A percentile compares a stretch with the other conserved stretches of the same genome.
phyloP scores from a whole-genome alignment of 2,113 vertebrate genomes.

The Microtus ochrogaster region DNA sequence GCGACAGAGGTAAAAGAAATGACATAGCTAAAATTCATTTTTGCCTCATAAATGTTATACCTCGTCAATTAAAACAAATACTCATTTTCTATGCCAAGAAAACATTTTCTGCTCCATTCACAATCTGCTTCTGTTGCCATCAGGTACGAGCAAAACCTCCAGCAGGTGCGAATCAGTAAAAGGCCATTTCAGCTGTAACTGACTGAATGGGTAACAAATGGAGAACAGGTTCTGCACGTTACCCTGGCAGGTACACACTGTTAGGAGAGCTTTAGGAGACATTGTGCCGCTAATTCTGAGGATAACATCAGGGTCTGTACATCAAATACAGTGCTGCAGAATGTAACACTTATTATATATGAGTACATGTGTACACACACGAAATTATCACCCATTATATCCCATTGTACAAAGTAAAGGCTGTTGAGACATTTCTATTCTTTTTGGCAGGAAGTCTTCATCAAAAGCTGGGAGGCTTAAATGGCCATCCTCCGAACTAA shows the following conservation, averaged over 20 bases:
- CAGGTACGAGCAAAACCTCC: slow-evolving; percentile 63
- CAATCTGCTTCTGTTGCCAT: slow-evolving; percentile 74
- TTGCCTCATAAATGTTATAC: slow-evolving; percentile 74
- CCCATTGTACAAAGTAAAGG: background rate
- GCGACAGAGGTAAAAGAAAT: slow-evolving; percentile 71
- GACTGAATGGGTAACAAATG: slow-evolving; percentile 68
- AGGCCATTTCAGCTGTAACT: slow-evolving; percentile 46
- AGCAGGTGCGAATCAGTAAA: slow-evolving; percentile 78
- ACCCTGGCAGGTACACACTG: background rate
- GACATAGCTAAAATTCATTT: slow-evolving; percentile 75
- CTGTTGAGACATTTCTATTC: background rate
- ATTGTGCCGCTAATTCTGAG: background rate
- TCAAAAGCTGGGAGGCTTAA: background rate
- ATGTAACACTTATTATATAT: background rate
- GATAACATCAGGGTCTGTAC: background rate
- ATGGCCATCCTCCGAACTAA: background rate
- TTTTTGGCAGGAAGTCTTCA: background rate
- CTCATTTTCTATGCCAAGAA: slow-evolving; percentile 68
- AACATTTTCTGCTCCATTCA: slow-evolving; percentile 66
- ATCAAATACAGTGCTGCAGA: background rate
- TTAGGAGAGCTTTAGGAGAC: background rate
- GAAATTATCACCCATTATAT: background rate
- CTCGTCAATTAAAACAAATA: slow-evolving; percentile 80
- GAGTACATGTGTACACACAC: background rate
- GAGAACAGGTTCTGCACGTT: slow-evolving; percentile 12